Evolutionary conservation across 2,113 vertebrate genomes (phyloP).

Genomic region (Gasterosteus aculeatus): DNA sequence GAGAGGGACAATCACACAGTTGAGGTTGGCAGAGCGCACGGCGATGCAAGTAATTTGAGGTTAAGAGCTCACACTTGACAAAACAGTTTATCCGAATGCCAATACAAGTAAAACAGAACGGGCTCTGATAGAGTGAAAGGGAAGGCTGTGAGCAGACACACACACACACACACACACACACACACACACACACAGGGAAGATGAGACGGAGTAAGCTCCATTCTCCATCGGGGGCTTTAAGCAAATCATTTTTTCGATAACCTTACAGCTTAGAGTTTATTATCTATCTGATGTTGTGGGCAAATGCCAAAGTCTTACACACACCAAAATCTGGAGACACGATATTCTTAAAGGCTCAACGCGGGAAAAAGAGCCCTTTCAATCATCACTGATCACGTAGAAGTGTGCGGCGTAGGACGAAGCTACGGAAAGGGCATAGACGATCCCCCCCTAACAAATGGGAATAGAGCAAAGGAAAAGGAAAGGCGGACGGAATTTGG

Average conservation of each 20-base stretch:
- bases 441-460: neutral
- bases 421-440: too few relatives aligned
- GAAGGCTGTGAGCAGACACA: conserved; percentile 4
- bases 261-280: conserved; percentile 23
- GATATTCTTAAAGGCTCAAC: neutral
- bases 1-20: conserved; percentile 36
- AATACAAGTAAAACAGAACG: conserved; percentile 43
- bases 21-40: conserved; percentile 40
- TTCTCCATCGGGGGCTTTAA: conserved; percentile 5
- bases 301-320: conserved; percentile 16
- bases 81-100: conserved; percentile 52
- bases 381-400: too few relatives aligned
- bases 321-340: neutral
- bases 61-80: conserved; percentile 53
- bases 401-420: neutral
- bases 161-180: neutral
- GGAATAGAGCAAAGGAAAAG: neutral
- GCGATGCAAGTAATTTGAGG: conserved; percentile 55
- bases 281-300: conserved; percentile 6
- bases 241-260: conserved; percentile 24
- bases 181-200: neutral
- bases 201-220: conserved; percentile 2
- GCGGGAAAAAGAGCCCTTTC: neutral
- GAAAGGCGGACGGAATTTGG: neutral
- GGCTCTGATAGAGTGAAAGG: conserved; percentile 37